Evolutionary conservation across 2,113 vertebrate species (phyloP).

Genomic region (Picathartes gymnocephalus): DNA sequence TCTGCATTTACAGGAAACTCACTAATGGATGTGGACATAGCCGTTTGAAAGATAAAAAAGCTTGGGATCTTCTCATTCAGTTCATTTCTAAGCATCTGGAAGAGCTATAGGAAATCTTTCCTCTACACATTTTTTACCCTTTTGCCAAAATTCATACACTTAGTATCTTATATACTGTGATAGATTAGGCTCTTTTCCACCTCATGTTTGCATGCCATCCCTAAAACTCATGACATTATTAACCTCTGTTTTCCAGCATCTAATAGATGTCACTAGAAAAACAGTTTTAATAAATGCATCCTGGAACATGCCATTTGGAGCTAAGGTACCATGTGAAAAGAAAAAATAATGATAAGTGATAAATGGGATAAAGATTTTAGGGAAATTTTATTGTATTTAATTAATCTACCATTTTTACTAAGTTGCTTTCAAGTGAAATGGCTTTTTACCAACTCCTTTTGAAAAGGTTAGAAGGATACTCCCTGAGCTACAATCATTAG

Average conservation of each 20-base stretch:
- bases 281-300: constrained; percentile 55
- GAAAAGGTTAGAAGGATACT: constrained; percentile 82
- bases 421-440: constrained; percentile 82
- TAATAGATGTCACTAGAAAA: constrained; percentile 52
- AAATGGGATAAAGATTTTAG: constrained; percentile 74
- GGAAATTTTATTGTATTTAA: constrained; percentile 79
- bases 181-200: constrained; percentile 24
- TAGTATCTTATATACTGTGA: constrained; percentile 4
- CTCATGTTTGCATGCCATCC: constrained; percentile 13
- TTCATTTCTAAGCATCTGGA: background rate
- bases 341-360: constrained; percentile 68
- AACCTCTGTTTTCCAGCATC: constrained; percentile 60
- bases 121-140: background rate
- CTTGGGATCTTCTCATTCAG: background rate
- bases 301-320: constrained; percentile 46
- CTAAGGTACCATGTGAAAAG: constrained; percentile 45
- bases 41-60: background rate
- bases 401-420: constrained; percentile 79
- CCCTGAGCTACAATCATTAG: constrained; percentile 81
- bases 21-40: background rate
- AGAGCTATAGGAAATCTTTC: background rate
- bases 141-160: constrained; percentile 40
- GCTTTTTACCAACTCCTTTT: constrained; percentile 76
- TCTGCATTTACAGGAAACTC: constrained; percentile 30
- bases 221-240: constrained; percentile 46